Evolutionary conservation across 2,113 vertebrate species (phyloP), one percentile per base, ranked within the genome.

Genomic region (Hyperoodon ampullatus): DNA sequence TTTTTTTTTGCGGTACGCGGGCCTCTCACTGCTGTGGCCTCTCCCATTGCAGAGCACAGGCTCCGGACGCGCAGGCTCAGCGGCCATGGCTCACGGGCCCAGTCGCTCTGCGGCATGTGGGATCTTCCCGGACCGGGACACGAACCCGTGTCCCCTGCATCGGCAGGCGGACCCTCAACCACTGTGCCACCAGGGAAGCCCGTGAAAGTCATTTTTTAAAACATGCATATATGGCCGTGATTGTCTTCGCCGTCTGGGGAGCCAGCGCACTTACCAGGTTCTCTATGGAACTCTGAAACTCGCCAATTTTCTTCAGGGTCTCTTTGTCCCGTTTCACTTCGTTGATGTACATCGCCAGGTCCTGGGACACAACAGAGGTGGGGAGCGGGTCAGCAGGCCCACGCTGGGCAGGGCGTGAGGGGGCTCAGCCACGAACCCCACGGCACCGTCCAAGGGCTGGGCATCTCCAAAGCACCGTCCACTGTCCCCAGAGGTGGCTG

Each of bases 261-360:
- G 14, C 8, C 65, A 0, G n/a, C 58, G 1, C 93, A 90, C 99
- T 99, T 97, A 99, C 99, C 98, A 99, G 96, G 94, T 99, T 99
- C 97, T 99, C 99, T 97, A 99, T 99, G 2, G 99, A 99, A 87
- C 99, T 99, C 99, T 99, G 99, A 96, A 99, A 99, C 97, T 99
- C 99, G 30, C 99, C 99, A 94, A 99, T 99, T 97, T 99, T 99
- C 99, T 99, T 99, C 97, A 99, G 97, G 0, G 99, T 99, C 98
- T 99, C 99, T 26, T 99, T 99, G 98, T 99, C 99, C 93, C 99
- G 98, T 96, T 99, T 99, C 11, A 99, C 99, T 93, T 99, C 99
- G 0, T 99, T 99, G 97, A 99, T 99, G 98, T 99, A 99, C 99
- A 99, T 99, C 23, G 99, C 99, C 98, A 99, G 97, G 98, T 99